phyloP scores from a whole-genome alignment of 2,888 invertebrate species.

The Pegoplata infirma region DNA sequence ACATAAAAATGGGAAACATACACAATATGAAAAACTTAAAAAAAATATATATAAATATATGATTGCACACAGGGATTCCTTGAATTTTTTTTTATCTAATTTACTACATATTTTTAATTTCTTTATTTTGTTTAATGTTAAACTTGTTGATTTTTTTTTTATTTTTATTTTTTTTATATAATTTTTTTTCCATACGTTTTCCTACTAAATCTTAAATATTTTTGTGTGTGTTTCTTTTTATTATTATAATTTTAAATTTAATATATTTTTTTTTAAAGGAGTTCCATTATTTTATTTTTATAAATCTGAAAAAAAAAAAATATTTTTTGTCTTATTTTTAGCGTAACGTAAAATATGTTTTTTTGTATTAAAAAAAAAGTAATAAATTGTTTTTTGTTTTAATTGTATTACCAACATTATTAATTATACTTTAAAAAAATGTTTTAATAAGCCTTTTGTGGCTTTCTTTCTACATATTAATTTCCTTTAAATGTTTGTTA shows the following conservation, averaged over 20 bases:
- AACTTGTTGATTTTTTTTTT: constrained; percentile 4
- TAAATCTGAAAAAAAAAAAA: background rate
- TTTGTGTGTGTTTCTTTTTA: constrained; percentile 1
- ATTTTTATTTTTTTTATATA: too few species aligned
- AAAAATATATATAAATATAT: constrained; percentile 10
- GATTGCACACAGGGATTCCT: constrained; percentile 49
- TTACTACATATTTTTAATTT: constrained; percentile 5
- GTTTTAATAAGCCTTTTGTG: constrained; percentile 17
- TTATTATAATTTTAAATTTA: constrained; percentile 7
- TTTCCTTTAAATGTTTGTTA: constrained; percentile 52
- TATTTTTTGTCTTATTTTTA: constrained; percentile 29
- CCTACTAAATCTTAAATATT: background rate
- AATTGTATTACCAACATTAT: constrained; percentile 2
- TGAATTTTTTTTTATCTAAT: constrained; percentile 33
- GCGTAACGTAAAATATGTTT: constrained; percentile 18
- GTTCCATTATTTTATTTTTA: constrained; percentile 18
- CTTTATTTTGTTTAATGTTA: background rate
- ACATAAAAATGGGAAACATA: constrained; percentile 49
- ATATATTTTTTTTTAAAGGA: constrained; percentile 13
- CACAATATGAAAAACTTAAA: constrained; percentile 18
- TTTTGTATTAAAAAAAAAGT: constrained; percentile 34
- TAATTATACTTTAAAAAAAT: constrained; percentile 9
- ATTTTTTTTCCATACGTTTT: background rate
- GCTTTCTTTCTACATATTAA: constrained; percentile 9
- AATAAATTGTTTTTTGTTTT: constrained; percentile 34